phyloP scores from a whole-genome alignment of 2,113 vertebrate genomes.

The Cyphomyrus discorhynchus region DNA sequence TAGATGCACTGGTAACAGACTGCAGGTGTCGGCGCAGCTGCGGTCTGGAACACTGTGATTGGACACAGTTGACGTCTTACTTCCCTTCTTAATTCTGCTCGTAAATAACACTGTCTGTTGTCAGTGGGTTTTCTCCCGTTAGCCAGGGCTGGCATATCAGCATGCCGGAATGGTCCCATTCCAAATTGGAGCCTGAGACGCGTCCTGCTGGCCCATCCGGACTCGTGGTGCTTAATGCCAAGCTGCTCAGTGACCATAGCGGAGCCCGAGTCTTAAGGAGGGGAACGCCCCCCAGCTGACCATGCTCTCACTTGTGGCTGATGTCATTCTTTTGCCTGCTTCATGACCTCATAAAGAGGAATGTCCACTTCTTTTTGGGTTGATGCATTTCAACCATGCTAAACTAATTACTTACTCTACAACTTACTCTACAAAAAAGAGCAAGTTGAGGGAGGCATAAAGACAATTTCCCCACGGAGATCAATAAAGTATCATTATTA shows the following conservation, averaged over 20 bases:
- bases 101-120: neutral
- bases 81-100: neutral
- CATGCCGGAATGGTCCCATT: neutral
- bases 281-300: neutral
- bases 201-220: neutral
- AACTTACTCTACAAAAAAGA: no score
- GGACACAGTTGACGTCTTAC: neutral
- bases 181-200: neutral
- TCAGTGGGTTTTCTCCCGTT: neutral
- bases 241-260: neutral
- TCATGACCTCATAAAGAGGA: neutral
- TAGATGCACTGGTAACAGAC: neutral
- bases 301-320: neutral
- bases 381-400: neutral
- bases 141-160: neutral
- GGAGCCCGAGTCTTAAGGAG: neutral
- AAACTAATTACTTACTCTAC: neutral
- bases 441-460: no score
- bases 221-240: neutral
- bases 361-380: neutral
- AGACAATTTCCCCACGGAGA: no score
- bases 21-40: neutral
- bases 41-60: neutral
- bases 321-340: neutral
- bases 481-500: no score